A percentile compares a stretch with the other conserved stretches of the same genome.
phyloP scores from a whole-genome alignment of 2,888 invertebrate genomes.

The Athalia cordata region DNA sequence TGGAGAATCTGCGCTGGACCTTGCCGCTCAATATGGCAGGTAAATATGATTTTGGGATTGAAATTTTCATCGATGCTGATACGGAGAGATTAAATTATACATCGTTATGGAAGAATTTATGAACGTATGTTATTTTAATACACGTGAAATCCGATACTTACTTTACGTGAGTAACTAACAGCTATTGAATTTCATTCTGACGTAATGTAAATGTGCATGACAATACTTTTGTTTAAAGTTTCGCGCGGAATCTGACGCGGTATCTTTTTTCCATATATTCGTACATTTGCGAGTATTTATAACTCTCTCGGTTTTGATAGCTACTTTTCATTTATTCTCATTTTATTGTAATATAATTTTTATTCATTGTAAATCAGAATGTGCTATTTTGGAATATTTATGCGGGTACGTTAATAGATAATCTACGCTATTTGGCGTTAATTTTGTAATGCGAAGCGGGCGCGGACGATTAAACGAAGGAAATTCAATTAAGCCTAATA shows the following conservation, averaged over 20 bases:
- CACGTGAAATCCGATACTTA: not conserved
- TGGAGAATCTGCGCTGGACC: slow-evolving; percentile 94
- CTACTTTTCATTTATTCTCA: not conserved
- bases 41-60: slow-evolving; percentile 68
- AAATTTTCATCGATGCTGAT: not conserved
- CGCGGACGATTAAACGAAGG: slow-evolving; percentile 30
- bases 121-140: too few species aligned
- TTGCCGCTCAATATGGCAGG: slow-evolving; percentile 95
- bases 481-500: slow-evolving; percentile 38
- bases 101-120: too few species aligned
- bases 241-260: not conserved
- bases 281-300: not conserved
- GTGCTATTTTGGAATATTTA: not conserved
- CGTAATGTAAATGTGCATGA: not conserved
- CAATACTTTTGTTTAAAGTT: too few species aligned
- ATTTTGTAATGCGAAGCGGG: slow-evolving; percentile 9
- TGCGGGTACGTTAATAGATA: not conserved
- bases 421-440: not conserved
- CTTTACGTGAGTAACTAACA: too few species aligned
- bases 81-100: not conserved
- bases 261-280: not conserved
- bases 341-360: not conserved
- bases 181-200: slow-evolving; percentile 2
- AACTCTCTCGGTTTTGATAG: not conserved
- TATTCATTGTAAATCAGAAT: too few species aligned